Evolutionary conservation across 2,888 invertebrate genomes (phyloP).

Genomic region (Drosophila subsilvestris): DNA sequence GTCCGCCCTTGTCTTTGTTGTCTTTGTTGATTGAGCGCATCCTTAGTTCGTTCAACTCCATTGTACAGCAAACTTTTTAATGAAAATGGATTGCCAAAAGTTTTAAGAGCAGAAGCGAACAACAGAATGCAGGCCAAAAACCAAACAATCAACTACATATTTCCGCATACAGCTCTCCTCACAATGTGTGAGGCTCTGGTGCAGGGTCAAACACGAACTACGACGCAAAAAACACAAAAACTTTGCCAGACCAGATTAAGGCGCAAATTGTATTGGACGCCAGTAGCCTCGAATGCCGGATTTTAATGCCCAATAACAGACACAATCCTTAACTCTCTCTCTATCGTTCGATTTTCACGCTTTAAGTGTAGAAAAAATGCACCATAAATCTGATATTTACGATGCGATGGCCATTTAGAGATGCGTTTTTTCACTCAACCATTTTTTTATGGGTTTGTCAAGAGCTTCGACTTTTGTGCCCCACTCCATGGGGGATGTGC

Average conservation of each 20-base stretch:
- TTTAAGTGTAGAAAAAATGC: constrained; percentile 13
- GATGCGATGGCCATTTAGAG: constrained; percentile 44
- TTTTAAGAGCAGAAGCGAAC: constrained; percentile 23
- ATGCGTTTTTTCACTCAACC: constrained; percentile 17
- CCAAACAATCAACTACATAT: constrained; percentile 9
- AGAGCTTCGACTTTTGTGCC: constrained; percentile 28
- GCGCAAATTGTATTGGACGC: constrained; percentile 34
- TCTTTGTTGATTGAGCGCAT: constrained; percentile 17
- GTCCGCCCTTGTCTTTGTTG: constrained; percentile 1
- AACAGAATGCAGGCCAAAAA: constrained; percentile 17
- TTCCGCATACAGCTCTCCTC: constrained; percentile 7
- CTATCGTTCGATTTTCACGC: neutral
- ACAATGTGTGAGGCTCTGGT: constrained; percentile 16
- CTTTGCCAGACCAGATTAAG: constrained; percentile 20
- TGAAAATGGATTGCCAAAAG: constrained; percentile 57
- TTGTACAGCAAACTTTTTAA: constrained; percentile 62
- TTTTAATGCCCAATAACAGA: constrained; percentile 40
- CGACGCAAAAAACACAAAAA: constrained; percentile 33
- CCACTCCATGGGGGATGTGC: constrained; percentile 10
- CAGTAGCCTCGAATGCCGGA: constrained; percentile 40
- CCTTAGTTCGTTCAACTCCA: constrained; percentile 33
- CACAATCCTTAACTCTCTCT: neutral
- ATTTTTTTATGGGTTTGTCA: constrained; percentile 29
- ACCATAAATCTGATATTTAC: constrained; percentile 26
- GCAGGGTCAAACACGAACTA: constrained; percentile 27